A percentile compares a stretch with the other conserved stretches of the same genome.
These are phyloP conservation scores for Torymus auratus DNA, from an alignment of 2,888 invertebrate genomes.

Conservation along the genomic window DNA sequence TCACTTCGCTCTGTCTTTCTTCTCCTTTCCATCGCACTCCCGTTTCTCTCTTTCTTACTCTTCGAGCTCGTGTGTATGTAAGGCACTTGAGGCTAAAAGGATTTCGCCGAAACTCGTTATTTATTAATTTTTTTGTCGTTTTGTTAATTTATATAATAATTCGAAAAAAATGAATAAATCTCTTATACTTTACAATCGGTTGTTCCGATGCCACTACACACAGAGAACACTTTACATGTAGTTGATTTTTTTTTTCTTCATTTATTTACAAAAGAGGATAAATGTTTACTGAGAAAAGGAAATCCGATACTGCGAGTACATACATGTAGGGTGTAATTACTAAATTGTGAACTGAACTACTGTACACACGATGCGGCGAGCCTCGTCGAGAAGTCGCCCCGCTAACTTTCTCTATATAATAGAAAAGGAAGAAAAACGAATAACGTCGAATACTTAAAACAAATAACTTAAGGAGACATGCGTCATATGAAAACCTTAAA, in stretches of 20 bases:
- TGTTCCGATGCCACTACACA: constrained; percentile 48
- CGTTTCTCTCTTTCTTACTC: constrained; percentile 17
- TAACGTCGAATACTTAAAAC: constrained; percentile 57
- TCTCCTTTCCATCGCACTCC: not conserved
- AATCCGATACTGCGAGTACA: constrained; percentile 49
- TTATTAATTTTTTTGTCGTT: constrained; percentile 17
- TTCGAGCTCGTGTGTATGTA: constrained; percentile 46
- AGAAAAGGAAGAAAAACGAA: constrained; percentile 44
- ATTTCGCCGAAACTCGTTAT: constrained; percentile 45
- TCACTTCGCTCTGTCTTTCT: constrained; percentile 10
- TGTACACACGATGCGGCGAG: constrained; percentile 55
- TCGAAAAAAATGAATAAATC: constrained; percentile 42
- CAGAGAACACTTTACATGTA: constrained; percentile 54
- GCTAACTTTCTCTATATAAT: constrained; percentile 28
- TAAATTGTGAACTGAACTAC: constrained; percentile 53
- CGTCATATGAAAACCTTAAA: constrained; percentile 51
- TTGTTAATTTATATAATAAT: constrained; percentile 41
- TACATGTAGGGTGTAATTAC: constrained; percentile 38
- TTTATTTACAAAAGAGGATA: constrained; percentile 54
- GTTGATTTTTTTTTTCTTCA: constrained; percentile 36
- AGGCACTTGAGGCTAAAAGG: constrained; percentile 58
- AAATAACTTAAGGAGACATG: constrained; percentile 49
- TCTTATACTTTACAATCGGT: constrained; percentile 48
- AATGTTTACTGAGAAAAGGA: constrained; percentile 35
- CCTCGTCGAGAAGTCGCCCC: constrained; percentile 32